A percentile compares a stretch with the other conserved stretches of the same genome.
Evolutionary conservation across 2,797 vertebrate species (phyloP).

Genomic region (Catharus ustulatus): DNA sequence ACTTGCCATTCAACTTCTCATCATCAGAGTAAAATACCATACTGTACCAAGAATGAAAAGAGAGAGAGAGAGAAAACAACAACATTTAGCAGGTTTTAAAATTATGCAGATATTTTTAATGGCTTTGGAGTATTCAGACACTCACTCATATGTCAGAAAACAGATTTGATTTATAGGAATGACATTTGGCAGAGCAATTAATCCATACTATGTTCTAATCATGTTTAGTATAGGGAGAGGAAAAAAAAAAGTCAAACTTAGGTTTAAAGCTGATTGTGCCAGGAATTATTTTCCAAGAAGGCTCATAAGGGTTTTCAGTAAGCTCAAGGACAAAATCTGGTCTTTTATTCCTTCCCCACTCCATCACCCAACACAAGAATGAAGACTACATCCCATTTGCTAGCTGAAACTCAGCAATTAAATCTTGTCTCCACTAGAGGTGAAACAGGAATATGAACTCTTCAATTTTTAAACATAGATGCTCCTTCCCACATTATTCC

Average conservation of each 20-base stretch:
- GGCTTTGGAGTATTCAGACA: conserved; percentile 76
- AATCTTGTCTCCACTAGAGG: not conserved
- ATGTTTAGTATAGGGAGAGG: conserved; percentile 68
- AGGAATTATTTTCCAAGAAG: conserved; percentile 68
- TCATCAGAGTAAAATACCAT: conserved; percentile 72
- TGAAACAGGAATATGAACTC: not conserved
- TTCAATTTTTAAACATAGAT: not conserved
- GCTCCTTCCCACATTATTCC: not conserved
- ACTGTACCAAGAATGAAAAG: conserved; percentile 67
- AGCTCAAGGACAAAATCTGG: conserved; percentile 57
- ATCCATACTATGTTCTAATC: conserved; percentile 77
- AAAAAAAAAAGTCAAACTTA: conserved; percentile 67
- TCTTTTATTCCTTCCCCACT: conserved; percentile 24
- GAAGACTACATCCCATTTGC: not conserved
- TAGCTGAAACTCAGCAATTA: not conserved
- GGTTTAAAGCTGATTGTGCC: conserved; percentile 61
- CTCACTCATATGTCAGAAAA: conserved; percentile 78
- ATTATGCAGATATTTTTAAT: conserved; percentile 79
- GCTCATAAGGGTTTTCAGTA: conserved; percentile 51
- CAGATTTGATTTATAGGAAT: conserved; percentile 78
- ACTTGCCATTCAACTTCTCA: conserved; percentile 73
- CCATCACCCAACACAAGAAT: not conserved
- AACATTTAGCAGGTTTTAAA: conserved; percentile 78
- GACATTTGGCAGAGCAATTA: conserved; percentile 78
- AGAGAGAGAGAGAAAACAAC: conserved; percentile 70